A percentile compares a stretch with the other conserved stretches of the same genome.
These are phyloP conservation scores for Lycopodina hypogea DNA, from an alignment of 37 sponge, comb jelly and placozoan species.

Conservation along the genomic window DNA sequence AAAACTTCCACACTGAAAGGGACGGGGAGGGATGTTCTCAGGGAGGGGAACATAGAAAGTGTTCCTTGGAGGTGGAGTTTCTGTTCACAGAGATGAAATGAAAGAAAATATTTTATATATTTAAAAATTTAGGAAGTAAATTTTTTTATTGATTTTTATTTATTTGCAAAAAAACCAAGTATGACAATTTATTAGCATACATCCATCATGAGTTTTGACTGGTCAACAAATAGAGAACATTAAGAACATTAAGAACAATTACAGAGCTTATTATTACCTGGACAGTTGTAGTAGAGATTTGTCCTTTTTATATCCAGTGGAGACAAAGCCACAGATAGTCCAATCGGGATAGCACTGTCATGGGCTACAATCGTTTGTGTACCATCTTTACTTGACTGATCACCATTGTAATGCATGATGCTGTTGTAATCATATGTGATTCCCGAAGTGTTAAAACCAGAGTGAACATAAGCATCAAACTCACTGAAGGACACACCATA, in stretches of 20 bases:
- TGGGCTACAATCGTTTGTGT: constrained; percentile 29
- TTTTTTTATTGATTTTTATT: not conserved
- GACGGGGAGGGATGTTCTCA: not conserved
- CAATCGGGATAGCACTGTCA: constrained; percentile 56
- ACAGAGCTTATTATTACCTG: constrained; percentile 16
- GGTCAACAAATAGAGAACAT: not conserved
- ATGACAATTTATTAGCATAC: too few relatives aligned
- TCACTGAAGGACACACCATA: not conserved
- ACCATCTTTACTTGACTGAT: constrained; percentile 13
- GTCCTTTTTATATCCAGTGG: constrained; percentile 58
- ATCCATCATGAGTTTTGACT: too few relatives aligned
- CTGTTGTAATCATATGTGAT: constrained; percentile 79
- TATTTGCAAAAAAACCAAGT: too few relatives aligned
- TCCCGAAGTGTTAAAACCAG: constrained; percentile 52
- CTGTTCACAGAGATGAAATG: not conserved
- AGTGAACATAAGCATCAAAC: not conserved
- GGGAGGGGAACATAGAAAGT: not conserved
- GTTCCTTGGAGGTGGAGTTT: not conserved
- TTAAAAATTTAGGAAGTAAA: constrained; percentile 23
- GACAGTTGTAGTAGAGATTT: constrained; percentile 60
- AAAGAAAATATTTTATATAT: too few relatives aligned
- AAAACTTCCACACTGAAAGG: not conserved
- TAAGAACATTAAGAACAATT: not conserved
- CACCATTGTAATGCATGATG: constrained; percentile 74
- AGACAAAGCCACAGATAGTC: constrained; percentile 38